A percentile compares a stretch with the other conserved stretches of the same genome.
Conservation (phyloP, 1,140 invertebrate species). For the Drosophila insularis region DNA sequence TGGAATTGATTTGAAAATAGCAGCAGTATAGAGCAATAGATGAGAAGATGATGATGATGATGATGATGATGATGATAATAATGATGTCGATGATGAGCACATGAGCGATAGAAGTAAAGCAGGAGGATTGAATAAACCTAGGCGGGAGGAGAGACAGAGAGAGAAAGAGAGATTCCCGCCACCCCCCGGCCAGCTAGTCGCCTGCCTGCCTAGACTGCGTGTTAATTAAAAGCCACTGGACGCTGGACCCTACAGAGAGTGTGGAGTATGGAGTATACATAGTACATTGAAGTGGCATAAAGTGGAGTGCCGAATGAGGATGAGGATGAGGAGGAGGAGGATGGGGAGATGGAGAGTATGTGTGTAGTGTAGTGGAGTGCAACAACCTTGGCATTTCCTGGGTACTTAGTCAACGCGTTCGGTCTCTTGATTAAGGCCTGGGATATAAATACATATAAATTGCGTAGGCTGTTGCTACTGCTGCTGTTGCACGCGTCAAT, state of each 20-base stretch:
- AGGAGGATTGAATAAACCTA: conserved; percentile 11
- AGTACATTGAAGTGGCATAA: background rate
- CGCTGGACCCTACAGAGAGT: conserved; percentile 37
- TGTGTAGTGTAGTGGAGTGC: conserved; percentile 58
- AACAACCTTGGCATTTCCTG: conserved; percentile 80
- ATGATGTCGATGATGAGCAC: conserved; percentile 35
- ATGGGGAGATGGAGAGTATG: conserved; percentile 10
- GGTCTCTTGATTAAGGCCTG: conserved; percentile 63
- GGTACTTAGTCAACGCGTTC: conserved; percentile 71
- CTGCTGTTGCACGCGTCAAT: conserved; percentile 43
- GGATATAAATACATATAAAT: conserved; percentile 38
- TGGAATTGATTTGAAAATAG: conserved; percentile 79
- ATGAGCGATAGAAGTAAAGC: conserved; percentile 31
- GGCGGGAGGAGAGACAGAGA: background rate
- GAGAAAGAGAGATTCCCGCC: conserved; percentile 1
- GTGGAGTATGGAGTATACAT: too few relatives aligned
- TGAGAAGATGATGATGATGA: conserved; percentile 47
- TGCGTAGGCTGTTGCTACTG: conserved; percentile 58
- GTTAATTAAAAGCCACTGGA: conserved; percentile 80
- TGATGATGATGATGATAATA: conserved; percentile 33
- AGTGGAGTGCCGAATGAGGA: background rate
- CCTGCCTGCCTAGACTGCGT: conserved; percentile 57
- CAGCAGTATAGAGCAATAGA: conserved; percentile 43
- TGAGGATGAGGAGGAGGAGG: background rate
- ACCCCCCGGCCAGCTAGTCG: conserved; percentile 16